Percentiles rank a stretch among this genome's conserved stretches.
These are phyloP conservation scores for Semotilus atromaculatus DNA, from an alignment of 2,797 vertebrate genomes.

Conservation along the genomic window DNA sequence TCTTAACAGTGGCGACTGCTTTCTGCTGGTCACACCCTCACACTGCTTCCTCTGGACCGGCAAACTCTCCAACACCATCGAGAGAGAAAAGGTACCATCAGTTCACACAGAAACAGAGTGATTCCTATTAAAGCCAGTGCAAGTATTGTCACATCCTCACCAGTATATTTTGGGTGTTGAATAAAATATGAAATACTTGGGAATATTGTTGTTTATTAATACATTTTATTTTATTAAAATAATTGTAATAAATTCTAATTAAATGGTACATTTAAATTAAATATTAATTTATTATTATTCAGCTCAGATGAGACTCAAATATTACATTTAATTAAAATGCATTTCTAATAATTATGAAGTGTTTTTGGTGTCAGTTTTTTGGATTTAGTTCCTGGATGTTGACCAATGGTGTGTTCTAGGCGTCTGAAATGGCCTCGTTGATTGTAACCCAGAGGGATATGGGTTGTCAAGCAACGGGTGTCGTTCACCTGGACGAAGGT, in stretches of 20 bases:
- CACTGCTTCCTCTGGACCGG: constrained; percentile 80
- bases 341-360: background rate
- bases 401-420: constrained; percentile 64
- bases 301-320: background rate
- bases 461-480: constrained; percentile 72
- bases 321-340: background rate
- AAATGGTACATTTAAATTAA: background rate
- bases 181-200: background rate
- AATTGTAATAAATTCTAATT: background rate
- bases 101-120: background rate
- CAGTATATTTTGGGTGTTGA: background rate
- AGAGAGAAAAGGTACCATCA: constrained; percentile 77
- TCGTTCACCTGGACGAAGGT: constrained; percentile 79
- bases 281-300: background rate
- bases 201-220: background rate
- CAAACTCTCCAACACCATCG: constrained; percentile 76
- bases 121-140: background rate
- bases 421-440: constrained; percentile 69
- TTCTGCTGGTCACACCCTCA: constrained; percentile 76
- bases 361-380: background rate
- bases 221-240: background rate
- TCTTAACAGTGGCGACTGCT: constrained; percentile 84
- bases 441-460: constrained; percentile 75
- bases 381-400: background rate
- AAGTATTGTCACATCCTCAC: background rate